Evolutionary conservation across 2,888 invertebrate genomes (phyloP).

Genomic region (Drosophila subsilvestris): DNA sequence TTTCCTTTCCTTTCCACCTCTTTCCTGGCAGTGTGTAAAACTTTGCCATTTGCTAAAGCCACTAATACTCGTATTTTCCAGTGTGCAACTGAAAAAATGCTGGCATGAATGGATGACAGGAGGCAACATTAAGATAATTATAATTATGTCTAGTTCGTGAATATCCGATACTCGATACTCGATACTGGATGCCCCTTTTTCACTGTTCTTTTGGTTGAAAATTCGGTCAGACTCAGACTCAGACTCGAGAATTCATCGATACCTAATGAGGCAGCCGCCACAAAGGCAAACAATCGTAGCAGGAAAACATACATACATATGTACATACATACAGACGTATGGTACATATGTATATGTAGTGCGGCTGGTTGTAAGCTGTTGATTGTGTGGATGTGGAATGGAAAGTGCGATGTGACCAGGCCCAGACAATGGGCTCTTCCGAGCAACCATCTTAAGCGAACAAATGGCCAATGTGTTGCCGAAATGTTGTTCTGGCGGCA

Average conservation of each 20-base stretch:
- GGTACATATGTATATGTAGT: no score
- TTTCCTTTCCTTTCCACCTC: conserved; percentile 2
- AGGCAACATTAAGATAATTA: conserved; percentile 59
- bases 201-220: neutral
- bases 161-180: conserved; percentile 34
- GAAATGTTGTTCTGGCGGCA: conserved; percentile 55
- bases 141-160: conserved; percentile 40
- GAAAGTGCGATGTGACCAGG: conserved; percentile 1
- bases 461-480: conserved; percentile 68
- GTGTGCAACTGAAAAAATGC: conserved; percentile 48
- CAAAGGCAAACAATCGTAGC: conserved; percentile 57
- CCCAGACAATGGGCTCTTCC: conserved; percentile 56
- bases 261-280: conserved; percentile 72
- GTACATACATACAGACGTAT: no score
- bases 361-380: conserved; percentile 41
- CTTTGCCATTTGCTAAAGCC: conserved; percentile 11
- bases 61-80: neutral
- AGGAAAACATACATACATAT: no score
- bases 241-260: conserved; percentile 59
- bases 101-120: conserved; percentile 30
- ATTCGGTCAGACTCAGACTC: conserved; percentile 52
- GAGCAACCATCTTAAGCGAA: conserved; percentile 31
- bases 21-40: neutral
- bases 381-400: no score
- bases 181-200: neutral